Conservation (phyloP, 2,888 invertebrate genomes). For the Tortrix viridana region DNA sequence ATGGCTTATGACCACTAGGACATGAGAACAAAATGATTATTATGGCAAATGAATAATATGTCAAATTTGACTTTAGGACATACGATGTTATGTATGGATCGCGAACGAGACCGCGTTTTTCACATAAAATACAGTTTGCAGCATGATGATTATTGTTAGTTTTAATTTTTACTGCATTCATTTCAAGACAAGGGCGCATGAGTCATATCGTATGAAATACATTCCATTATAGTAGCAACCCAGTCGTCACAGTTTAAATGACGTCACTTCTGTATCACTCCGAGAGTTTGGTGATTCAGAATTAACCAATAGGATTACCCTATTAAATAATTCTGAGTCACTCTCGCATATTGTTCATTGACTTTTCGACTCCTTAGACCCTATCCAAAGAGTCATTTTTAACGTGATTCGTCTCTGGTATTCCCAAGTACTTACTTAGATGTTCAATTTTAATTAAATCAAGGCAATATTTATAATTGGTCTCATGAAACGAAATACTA, state of each 20-base stretch:
- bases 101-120: no score
- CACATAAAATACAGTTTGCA: slow-evolving; percentile 56
- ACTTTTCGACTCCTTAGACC: slow-evolving; percentile 15
- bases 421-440: background rate
- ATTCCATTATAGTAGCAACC: slow-evolving; percentile 46
- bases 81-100: no score
- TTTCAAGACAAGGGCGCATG: slow-evolving; percentile 47
- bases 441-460: no score
- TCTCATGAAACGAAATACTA: no score
- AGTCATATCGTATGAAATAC: slow-evolving; percentile 51
- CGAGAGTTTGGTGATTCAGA: slow-evolving; percentile 60
- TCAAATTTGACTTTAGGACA: no score
- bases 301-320: slow-evolving; percentile 43
- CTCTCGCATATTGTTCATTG: slow-evolving; percentile 7
- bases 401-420: slow-evolving; percentile 8
- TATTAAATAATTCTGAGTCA: no score
- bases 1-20: no score
- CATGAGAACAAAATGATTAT: no score
- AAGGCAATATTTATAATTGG: no score
- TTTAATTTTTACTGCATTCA: slow-evolving; percentile 16
- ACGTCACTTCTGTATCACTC: slow-evolving; percentile 57
- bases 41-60: no score
- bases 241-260: slow-evolving; percentile 58
- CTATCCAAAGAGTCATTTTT: background rate
- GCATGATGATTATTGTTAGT: slow-evolving; percentile 9